These are phyloP conservation scores for Melinaea marsaeus DNA, from an alignment of 2,888 invertebrate genomes.

Conservation along the genomic window DNA sequence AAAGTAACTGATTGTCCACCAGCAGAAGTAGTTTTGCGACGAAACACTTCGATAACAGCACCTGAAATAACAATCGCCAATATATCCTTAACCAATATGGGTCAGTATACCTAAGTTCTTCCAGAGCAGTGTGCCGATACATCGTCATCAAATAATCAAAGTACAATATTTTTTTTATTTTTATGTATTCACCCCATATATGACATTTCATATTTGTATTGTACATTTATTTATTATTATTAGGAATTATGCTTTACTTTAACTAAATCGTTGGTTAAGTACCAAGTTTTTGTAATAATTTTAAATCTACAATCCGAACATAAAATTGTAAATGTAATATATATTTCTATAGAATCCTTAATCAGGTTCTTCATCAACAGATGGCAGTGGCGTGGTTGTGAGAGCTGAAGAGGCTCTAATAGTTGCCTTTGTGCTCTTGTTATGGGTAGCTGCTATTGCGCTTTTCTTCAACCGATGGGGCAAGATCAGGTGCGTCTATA, in stretches of 20 bases:
- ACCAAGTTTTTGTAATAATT: no score
- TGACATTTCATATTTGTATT: neutral
- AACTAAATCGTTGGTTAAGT: no score
- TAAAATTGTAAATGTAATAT: neutral
- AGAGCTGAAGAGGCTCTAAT: slow-evolving; percentile 91
- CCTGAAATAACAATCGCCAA: slow-evolving; percentile 29
- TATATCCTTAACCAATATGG: slow-evolving; percentile 28
- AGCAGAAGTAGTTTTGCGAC: slow-evolving; percentile 24
- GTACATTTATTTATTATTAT: no score
- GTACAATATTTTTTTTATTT: neutral
- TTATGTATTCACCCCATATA: neutral
- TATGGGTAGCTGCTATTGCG: slow-evolving; percentile 93
- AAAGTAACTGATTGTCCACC: slow-evolving; percentile 29
- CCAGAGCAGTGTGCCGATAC: slow-evolving; percentile 6
- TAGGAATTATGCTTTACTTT: no score
- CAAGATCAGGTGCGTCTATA: slow-evolving; percentile 84
- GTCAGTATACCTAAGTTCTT: slow-evolving; percentile 25
- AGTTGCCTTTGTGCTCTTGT: slow-evolving; percentile 88
- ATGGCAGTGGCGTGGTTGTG: slow-evolving; percentile 84
- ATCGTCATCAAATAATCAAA: slow-evolving; percentile 3
- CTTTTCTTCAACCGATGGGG: slow-evolving; percentile 97
- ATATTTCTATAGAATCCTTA: neutral
- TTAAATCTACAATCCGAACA: neutral
- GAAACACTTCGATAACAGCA: slow-evolving; percentile 21
- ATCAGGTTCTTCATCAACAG: slow-evolving; percentile 37